Evolutionary conservation across 2,888 invertebrate genomes (phyloP).

Genomic region (Omphaloscelis lunosa): DNA sequence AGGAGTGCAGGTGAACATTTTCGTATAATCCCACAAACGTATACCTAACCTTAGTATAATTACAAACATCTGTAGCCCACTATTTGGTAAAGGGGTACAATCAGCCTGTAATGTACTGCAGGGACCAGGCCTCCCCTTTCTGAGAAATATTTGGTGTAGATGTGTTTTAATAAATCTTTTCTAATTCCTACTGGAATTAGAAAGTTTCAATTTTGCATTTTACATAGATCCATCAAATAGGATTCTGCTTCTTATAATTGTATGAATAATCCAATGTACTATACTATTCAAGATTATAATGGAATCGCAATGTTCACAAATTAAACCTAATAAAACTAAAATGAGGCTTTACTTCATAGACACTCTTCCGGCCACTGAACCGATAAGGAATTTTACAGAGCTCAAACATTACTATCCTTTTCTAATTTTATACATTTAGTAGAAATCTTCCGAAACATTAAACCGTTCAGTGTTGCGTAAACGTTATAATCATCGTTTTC

Average conservation of each 20-base stretch:
- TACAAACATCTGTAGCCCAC: not conserved
- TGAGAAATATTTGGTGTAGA: not conserved
- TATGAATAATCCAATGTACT: not conserved
- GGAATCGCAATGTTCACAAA: not conserved
- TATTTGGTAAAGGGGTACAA: not conserved
- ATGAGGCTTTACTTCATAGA: not conserved
- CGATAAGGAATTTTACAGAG: not conserved
- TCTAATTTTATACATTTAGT: conserved; percentile 29
- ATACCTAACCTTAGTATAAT: not conserved
- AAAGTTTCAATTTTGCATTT: too few species aligned
- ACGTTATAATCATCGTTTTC: conserved; percentile 40
- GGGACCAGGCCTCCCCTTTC: not conserved
- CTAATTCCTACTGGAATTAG: too few species aligned
- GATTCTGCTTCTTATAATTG: not conserved
- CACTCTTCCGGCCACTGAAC: not conserved
- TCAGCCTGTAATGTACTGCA: not conserved
- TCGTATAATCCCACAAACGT: not conserved
- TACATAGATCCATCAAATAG: not conserved
- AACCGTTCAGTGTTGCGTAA: conserved; percentile 35
- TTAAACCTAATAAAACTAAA: not conserved
- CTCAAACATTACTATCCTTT: not conserved
- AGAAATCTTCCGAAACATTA: conserved; percentile 39
- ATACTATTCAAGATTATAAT: not conserved
- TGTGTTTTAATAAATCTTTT: not conserved
- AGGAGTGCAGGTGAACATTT: conserved; percentile 18